A percentile compares a stretch with the other conserved stretches of the same genome.
These are phyloP conservation scores for Cephalopholis sonnerati DNA, from an alignment of 2,113 vertebrate genomes.

Conservation along the genomic window DNA sequence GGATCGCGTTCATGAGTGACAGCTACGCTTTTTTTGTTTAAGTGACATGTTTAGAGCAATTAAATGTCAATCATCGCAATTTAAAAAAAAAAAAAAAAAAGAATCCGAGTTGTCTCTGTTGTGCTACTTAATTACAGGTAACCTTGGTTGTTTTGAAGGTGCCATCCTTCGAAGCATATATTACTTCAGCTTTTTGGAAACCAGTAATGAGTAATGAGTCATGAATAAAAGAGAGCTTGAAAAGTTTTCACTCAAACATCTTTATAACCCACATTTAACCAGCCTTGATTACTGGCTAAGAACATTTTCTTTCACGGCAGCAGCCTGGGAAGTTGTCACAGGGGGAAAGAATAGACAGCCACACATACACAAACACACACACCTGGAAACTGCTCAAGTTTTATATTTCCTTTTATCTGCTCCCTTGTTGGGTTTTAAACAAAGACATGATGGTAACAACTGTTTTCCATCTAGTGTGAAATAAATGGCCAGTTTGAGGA, in stretches of 20 bases:
- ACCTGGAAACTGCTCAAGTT: conserved; percentile 13
- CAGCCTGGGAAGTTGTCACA: background rate
- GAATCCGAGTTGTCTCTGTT: background rate
- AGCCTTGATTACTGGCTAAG: conserved; percentile 9
- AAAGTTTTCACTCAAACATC: conserved; percentile 19
- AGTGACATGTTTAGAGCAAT: conserved; percentile 36
- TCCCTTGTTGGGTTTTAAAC: background rate
- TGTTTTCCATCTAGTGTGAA: background rate
- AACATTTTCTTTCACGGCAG: conserved; percentile 10
- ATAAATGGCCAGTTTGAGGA: background rate
- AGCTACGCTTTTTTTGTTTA: conserved; percentile 12
- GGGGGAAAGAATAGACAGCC: background rate
- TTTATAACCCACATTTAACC: conserved; percentile 21
- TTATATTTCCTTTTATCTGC: background rate
- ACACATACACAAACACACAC: conserved; percentile 1
- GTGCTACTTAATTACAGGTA: conserved; percentile 25
- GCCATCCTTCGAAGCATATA: background rate
- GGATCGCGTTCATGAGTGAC: conserved; percentile 40
- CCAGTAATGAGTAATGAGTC: background rate
- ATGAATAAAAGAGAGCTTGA: background rate
- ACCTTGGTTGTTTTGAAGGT: conserved; percentile 9
- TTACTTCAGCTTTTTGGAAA: conserved; percentile 1
- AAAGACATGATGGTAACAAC: background rate
- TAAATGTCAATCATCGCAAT: conserved; percentile 40
- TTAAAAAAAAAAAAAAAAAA: conserved; percentile 12